These are phyloP conservation scores for Erebia palarica DNA, from an alignment of 2,888 invertebrate species.

Conservation along the genomic window DNA sequence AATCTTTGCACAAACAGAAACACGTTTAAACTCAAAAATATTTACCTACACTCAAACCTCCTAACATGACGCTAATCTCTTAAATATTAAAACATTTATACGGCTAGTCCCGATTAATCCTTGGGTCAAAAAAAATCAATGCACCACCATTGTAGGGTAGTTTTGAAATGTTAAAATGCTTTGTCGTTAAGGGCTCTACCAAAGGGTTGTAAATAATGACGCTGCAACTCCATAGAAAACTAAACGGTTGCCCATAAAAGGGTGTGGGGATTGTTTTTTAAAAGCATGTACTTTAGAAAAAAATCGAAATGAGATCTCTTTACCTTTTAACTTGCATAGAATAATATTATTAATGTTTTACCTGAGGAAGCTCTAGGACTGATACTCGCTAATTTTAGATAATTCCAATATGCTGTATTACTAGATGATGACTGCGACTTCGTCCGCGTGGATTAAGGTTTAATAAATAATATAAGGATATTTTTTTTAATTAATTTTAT, in stretches of 20 bases:
- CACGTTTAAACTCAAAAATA: conserved; percentile 59
- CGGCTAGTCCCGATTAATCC: conserved; percentile 66
- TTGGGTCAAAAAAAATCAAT: conserved; percentile 63
- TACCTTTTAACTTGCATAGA: not conserved
- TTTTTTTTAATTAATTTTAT: too few species aligned
- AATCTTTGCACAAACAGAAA: conserved; percentile 60
- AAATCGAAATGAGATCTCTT: conserved; percentile 36
- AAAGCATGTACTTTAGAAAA: conserved; percentile 40
- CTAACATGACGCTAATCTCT: conserved; percentile 78
- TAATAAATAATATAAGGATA: too few species aligned
- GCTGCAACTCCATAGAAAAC: conserved; percentile 73
- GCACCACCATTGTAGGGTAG: conserved; percentile 70
- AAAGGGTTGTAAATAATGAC: conserved; percentile 82
- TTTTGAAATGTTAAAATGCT: conserved; percentile 81
- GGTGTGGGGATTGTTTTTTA: conserved; percentile 40
- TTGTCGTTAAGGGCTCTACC: conserved; percentile 77
- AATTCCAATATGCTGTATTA: too few species aligned
- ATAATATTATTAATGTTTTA: not conserved
- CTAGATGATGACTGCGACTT: too few species aligned
- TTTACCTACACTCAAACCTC: conserved; percentile 59
- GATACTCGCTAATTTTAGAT: too few species aligned
- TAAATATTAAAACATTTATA: conserved; percentile 81
- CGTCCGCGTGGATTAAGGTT: too few species aligned
- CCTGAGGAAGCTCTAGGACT: too few species aligned
- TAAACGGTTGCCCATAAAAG: conserved; percentile 64